phyloP scores from a whole-genome alignment of 2,797 vertebrate genomes.

The Onychomys arenicola region DNA sequence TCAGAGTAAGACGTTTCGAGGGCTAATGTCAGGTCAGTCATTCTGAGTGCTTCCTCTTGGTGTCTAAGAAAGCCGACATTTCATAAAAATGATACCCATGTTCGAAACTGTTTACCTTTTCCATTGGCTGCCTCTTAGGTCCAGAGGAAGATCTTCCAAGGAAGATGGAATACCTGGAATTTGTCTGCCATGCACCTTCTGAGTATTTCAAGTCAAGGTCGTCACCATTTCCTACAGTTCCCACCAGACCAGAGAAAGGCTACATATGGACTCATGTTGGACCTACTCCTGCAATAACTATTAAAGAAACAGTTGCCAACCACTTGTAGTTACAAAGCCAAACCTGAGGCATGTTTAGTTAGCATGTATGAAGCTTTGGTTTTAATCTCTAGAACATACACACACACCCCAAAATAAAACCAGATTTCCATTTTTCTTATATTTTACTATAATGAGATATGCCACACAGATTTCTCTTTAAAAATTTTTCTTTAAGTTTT shows the following conservation, averaged over 20 bases:
- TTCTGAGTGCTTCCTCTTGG: not conserved
- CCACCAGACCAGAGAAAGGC: slow-evolving; percentile 95
- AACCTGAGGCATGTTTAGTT: not conserved
- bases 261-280: slow-evolving; percentile 99
- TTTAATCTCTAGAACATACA: not conserved
- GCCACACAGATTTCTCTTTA: not conserved
- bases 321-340: slow-evolving; percentile 86
- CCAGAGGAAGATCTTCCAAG: slow-evolving; percentile 99
- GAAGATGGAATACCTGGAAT: slow-evolving; percentile 99
- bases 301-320: slow-evolving; percentile 93
- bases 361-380: not conserved
- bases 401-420: not conserved
- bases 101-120: slow-evolving; percentile 56
- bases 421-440: slow-evolving; percentile 24
- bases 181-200: slow-evolving; percentile 98
- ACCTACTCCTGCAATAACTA: slow-evolving; percentile 92
- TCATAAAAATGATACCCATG: not conserved
- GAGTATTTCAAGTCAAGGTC: slow-evolving; percentile 98
- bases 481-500: not conserved
- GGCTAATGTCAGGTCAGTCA: not conserved
- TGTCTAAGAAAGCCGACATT: slow-evolving; percentile 23
- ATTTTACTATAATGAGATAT: not conserved
- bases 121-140: slow-evolving; percentile 87
- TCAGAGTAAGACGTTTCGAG: slow-evolving; percentile 30
- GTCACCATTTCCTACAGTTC: slow-evolving; percentile 96